phyloP scores from a whole-genome alignment of 2,113 vertebrate genomes.

The Siniperca chuatsi region DNA sequence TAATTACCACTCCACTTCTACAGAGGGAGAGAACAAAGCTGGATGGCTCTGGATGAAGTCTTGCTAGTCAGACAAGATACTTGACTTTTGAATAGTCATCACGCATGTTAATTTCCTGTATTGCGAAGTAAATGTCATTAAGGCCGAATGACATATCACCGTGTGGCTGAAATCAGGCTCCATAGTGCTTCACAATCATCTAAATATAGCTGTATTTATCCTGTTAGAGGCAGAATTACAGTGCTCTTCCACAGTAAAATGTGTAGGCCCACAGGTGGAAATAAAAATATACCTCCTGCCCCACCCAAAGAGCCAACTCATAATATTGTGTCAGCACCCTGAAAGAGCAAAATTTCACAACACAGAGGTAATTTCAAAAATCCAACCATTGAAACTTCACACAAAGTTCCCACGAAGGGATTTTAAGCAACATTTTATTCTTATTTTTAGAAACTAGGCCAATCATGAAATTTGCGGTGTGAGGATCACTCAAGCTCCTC shows the following conservation, averaged over 20 bases:
- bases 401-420: background rate
- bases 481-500: constrained; percentile 51
- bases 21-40: constrained; percentile 13
- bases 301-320: constrained; percentile 63
- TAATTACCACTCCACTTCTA: constrained; percentile 18
- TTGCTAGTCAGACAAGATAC: background rate
- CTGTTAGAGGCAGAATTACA: constrained; percentile 53
- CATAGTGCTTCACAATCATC: constrained; percentile 56
- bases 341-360: constrained; percentile 64
- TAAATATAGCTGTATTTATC: constrained; percentile 55
- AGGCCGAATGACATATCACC: constrained; percentile 27
- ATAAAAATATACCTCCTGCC: constrained; percentile 71
- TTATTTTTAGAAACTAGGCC: constrained; percentile 70
- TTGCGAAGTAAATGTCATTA: constrained; percentile 38
- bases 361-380: constrained; percentile 15
- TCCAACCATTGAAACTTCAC: constrained; percentile 20
- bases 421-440: constrained; percentile 44
- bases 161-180: constrained; percentile 41
- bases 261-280: constrained; percentile 68
- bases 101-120: constrained; percentile 52
- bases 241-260: constrained; percentile 50
- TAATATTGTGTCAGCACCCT: constrained; percentile 56
- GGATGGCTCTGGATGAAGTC: background rate
- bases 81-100: constrained; percentile 15
- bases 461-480: constrained; percentile 53